Conservation (phyloP, 1,140 invertebrate genomes). For the Scaptomyza graminum region DNA sequence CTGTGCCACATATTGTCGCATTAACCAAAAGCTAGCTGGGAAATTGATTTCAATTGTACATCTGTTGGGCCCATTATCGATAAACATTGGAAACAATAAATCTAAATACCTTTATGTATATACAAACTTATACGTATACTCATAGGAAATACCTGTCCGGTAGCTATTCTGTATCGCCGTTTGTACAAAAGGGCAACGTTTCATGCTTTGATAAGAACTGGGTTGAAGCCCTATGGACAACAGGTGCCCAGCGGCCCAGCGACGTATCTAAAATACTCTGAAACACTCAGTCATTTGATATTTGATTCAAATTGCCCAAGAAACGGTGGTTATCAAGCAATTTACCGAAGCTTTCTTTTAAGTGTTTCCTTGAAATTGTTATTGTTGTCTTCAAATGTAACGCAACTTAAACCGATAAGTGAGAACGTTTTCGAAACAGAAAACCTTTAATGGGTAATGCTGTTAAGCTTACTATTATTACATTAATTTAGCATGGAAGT, state of each 20-base stretch:
- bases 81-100: conserved; percentile 43
- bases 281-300: neutral
- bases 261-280: neutral
- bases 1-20: conserved; percentile 21
- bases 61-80: conserved; percentile 47
- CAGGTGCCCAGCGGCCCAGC: conserved; percentile 5
- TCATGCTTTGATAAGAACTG: conserved; percentile 10
- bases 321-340: too few relatives aligned
- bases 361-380: too few relatives aligned
- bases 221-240: neutral
- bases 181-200: neutral
- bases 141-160: neutral
- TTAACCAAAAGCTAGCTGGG: conserved; percentile 56
- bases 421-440: too few relatives aligned
- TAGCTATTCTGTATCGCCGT: neutral
- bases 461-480: too few relatives aligned
- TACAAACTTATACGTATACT: neutral
- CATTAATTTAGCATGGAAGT: too few relatives aligned
- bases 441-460: too few relatives aligned
- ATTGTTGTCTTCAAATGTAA: too few relatives aligned
- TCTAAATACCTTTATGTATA: neutral
- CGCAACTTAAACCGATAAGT: too few relatives aligned
- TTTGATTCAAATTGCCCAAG: neutral
- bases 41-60: conserved; percentile 64
- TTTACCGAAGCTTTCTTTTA: too few relatives aligned